A percentile compares a stretch with the other conserved stretches of the same genome.
Evolutionary conservation across 2,797 vertebrate species (phyloP).

Genomic region (Echiichthys vipera): DNA sequence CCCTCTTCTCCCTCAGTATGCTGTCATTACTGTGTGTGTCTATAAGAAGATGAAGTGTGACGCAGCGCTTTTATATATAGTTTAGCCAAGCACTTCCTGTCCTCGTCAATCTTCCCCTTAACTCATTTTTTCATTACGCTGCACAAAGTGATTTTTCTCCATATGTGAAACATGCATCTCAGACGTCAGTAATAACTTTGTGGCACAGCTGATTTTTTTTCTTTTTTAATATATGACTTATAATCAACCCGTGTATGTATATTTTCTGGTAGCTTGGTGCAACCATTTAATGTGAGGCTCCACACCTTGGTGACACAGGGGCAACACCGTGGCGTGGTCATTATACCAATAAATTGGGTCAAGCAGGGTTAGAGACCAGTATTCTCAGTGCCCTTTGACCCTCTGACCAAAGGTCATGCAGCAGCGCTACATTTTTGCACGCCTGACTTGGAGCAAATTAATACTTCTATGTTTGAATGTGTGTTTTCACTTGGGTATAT

Average conservation of each 20-base stretch:
- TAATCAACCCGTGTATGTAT: constrained; percentile 72
- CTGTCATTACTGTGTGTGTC: no score
- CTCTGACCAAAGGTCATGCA: constrained; percentile 62
- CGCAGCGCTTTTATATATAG: constrained; percentile 41
- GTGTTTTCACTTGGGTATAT: constrained; percentile 52
- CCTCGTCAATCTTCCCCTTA: constrained; percentile 58
- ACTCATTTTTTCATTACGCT: constrained; percentile 41
- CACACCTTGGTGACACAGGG: constrained; percentile 66
- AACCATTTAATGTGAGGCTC: constrained; percentile 64
- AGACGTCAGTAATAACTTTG: constrained; percentile 45
- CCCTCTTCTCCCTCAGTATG: constrained; percentile 9
- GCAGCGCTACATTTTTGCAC: constrained; percentile 52
- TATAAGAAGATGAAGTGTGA: constrained; percentile 54
- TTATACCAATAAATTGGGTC: constrained; percentile 83
- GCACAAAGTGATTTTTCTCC: constrained; percentile 53
- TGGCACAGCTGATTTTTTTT: constrained; percentile 16
- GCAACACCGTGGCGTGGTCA: constrained; percentile 71
- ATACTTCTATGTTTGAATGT: constrained; percentile 14
- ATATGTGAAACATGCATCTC: constrained; percentile 45
- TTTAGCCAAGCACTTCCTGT: constrained; percentile 61
- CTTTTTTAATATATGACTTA: constrained; percentile 50
- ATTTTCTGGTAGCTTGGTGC: constrained; percentile 46
- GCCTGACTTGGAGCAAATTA: constrained; percentile 45
- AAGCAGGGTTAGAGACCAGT: constrained; percentile 78
- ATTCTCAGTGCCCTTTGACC: constrained; percentile 71